phyloP scores from a whole-genome alignment of 2,888 invertebrate genomes.

The Stenichneumon culpator region DNA sequence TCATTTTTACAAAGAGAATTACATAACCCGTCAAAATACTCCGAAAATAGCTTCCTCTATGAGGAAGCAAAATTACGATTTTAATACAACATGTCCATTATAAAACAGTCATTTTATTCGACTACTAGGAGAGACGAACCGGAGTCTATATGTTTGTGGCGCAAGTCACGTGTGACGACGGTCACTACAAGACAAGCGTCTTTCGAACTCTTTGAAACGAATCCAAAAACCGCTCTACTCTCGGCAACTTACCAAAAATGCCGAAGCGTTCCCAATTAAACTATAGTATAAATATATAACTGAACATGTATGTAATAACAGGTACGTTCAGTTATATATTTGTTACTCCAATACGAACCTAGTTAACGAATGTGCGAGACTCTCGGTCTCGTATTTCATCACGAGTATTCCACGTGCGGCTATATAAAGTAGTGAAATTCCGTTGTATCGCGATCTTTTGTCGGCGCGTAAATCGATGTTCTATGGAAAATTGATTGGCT shows the following conservation, averaged over 20 bases:
- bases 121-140: background rate
- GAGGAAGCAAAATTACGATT: background rate
- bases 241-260: background rate
- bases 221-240: background rate
- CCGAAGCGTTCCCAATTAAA: background rate
- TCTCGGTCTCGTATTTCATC: conserved; percentile 3
- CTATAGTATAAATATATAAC: too few species aligned
- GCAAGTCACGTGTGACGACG: conserved; percentile 4
- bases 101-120: background rate
- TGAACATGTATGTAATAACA: too few species aligned
- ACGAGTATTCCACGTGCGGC: background rate
- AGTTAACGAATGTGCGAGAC: background rate
- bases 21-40: too few species aligned
- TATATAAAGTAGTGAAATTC: background rate
- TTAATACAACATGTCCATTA: background rate
- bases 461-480: background rate
- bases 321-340: too few species aligned
- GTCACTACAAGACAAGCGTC: background rate
- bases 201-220: conserved; percentile 1
- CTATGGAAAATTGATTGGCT: background rate
- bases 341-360: too few species aligned
- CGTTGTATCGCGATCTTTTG: conserved; percentile 8
- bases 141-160: background rate
- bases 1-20: too few species aligned
- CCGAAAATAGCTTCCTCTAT: too few species aligned